Evolutionary conservation across 2,797 vertebrate genomes (phyloP), one percentile per base, ranked within the genome.

Genomic region (Botia almorhae): DNA sequence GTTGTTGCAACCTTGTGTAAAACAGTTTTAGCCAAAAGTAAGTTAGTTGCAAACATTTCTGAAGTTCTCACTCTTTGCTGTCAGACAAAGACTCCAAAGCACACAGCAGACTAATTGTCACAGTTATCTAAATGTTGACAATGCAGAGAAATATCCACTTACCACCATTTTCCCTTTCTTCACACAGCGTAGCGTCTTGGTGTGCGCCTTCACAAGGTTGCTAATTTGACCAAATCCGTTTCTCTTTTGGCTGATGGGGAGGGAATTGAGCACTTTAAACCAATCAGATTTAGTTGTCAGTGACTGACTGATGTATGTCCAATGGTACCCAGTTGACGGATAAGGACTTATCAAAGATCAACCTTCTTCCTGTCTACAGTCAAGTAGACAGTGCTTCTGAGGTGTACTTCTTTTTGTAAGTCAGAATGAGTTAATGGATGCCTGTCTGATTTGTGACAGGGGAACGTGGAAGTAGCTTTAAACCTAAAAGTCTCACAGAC

Each of bases 101-200:
- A 36, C 11, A 29, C 16, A 4, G 16, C 14, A 51, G 48, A 29
- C 63, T 4, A 13, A 64, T 12, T 0, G 7, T 60, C 51, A 33
- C 6, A 33, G 51, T 36, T 39, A 43, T 79, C 3, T 43, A 50
- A 29, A 12, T 13, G 19, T 16, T 69, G 10, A 53, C 7, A 33
- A 11, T 36, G 39, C 14, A 19, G n/a, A 11, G 7, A 68, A 67
- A 71, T 70, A 64, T 68, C 4, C n/a, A 83, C 78, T 83, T 76
- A 80, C 82, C 82, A 83, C 68, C 78, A 80, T 83, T 81, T 76
- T 80, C 73, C 68, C 82, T 19, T 48, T 56, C 82, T 83, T 72
- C 69, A 63, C 73, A 72, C 68, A 67, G 61, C 0, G 78, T 76
- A 53, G 51, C 10, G 63, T 82, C 68, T 78, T 12, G 55, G 36